Evolutionary conservation across 2,113 vertebrate species (phyloP).

Genomic region (Orycteropus afer): DNA sequence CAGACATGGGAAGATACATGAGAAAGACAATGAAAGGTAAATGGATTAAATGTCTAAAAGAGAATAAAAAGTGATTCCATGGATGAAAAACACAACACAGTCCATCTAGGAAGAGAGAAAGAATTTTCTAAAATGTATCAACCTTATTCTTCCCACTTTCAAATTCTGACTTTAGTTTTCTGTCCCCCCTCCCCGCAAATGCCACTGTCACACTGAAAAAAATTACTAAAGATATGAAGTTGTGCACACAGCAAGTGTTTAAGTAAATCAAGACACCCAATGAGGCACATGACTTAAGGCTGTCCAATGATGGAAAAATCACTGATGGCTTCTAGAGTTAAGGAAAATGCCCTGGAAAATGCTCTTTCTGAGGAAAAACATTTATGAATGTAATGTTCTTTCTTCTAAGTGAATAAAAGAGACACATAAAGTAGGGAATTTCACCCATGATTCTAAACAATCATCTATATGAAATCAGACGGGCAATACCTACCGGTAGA

Average conservation of each 20-base stretch:
- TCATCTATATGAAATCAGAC: neutral
- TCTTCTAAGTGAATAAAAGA: neutral
- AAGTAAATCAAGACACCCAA: neutral
- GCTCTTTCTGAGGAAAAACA: neutral
- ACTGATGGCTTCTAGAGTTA: neutral
- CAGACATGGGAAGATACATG: neutral
- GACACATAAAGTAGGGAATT: neutral
- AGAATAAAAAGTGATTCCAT: neutral
- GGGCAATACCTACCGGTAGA: neutral
- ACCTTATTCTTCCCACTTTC: neutral
- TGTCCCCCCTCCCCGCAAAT: too few relatives aligned
- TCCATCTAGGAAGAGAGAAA: neutral
- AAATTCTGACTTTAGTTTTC: neutral
- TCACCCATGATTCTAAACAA: neutral
- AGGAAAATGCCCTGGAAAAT: neutral
- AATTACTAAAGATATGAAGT: neutral
- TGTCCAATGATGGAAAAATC: neutral
- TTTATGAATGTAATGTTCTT: neutral
- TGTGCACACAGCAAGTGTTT: neutral
- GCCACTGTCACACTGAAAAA: neutral
- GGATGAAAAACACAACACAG: neutral
- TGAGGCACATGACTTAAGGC: neutral
- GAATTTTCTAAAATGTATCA: neutral
- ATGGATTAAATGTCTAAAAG: neutral
- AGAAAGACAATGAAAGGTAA: neutral